phyloP scores from a whole-genome alignment of 2,797 vertebrate species.

The Bucorvus abyssinicus region DNA sequence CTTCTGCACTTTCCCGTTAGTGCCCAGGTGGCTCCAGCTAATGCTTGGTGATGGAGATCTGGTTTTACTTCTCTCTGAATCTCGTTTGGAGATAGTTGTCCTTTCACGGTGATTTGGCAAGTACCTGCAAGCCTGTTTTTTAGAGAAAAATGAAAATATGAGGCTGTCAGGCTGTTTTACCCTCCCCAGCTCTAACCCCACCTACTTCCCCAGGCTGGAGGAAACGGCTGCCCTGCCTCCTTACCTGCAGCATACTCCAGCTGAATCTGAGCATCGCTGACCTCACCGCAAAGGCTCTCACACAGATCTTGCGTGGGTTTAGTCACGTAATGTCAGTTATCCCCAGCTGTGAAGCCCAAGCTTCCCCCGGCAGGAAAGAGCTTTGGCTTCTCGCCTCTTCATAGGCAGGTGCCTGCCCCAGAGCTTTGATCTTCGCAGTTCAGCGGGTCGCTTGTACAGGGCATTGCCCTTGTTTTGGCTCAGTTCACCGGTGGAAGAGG shows the following conservation, averaged over 20 bases:
- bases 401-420: neutral
- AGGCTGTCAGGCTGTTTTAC: too few species aligned
- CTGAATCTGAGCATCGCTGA: too few species aligned
- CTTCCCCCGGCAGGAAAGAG: neutral
- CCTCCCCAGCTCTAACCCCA: too few species aligned
- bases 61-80: neutral
- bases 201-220: too few species aligned
- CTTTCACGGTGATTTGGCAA: neutral
- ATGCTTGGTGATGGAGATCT: too few species aligned
- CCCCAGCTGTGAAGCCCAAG: neutral
- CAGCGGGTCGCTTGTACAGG: neutral
- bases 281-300: neutral
- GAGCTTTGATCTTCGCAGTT: neutral
- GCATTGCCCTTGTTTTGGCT: neutral
- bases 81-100: neutral
- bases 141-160: too few species aligned
- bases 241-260: too few species aligned
- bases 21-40: neutral
- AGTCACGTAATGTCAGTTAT: neutral
- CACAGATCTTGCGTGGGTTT: neutral
- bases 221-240: too few species aligned
- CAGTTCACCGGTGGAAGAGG: neutral
- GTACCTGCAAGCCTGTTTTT: too few species aligned
- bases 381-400: neutral
- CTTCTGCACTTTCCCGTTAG: accelerated